Conservation (phyloP, 2,113 vertebrate species). For the Garra rufa region DNA sequence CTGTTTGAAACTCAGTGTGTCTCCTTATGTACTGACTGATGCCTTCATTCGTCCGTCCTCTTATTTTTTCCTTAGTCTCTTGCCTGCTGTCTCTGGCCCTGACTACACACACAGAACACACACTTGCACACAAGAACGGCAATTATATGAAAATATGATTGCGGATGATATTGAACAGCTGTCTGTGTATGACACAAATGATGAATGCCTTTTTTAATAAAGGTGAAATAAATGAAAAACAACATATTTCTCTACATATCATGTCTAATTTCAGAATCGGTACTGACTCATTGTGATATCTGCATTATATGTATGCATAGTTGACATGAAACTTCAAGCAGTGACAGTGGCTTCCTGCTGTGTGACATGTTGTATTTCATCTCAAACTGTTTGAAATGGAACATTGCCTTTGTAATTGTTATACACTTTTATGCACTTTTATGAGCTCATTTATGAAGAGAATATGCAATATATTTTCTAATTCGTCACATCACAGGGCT, state of each 20-base stretch:
- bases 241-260: background rate
- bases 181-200: background rate
- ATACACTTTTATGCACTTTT: background rate
- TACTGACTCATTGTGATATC: background rate
- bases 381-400: background rate
- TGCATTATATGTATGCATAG: background rate
- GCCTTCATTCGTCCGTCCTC: conserved; percentile 18
- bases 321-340: background rate
- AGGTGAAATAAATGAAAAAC: background rate
- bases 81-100: background rate
- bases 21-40: conserved; percentile 32
- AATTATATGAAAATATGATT: conserved; percentile 23
- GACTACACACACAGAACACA: background rate
- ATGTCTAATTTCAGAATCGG: background rate
- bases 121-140: background rate
- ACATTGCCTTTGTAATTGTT: background rate
- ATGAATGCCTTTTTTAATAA: conserved; percentile 21
- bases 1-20: conserved; percentile 57
- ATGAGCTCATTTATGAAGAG: background rate
- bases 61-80: conserved; percentile 23
- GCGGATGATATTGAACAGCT: conserved; percentile 4
- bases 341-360: background rate
- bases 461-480: background rate
- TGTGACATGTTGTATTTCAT: background rate
- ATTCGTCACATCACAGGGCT: background rate